These are phyloP conservation scores for Metopolophium dirhodum DNA, from an alignment of 1,140 invertebrate species.

Conservation along the genomic window DNA sequence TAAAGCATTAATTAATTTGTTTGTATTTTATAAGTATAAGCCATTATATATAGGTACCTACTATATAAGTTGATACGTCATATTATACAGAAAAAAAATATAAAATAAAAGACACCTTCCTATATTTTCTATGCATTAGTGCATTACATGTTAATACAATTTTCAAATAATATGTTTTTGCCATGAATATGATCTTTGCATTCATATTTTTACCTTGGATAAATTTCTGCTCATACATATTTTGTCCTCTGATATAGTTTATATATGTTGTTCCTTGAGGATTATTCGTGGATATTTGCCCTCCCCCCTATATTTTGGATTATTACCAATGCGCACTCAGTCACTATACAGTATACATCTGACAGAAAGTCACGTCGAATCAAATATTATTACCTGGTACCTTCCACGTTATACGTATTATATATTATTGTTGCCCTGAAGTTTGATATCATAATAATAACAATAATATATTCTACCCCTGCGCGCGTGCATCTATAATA, in stretches of 20 bases:
- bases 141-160: too few species aligned
- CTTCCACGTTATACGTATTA: neutral
- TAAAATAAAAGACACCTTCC: too few species aligned
- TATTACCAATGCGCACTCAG: neutral
- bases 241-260: neutral
- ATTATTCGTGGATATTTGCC: neutral
- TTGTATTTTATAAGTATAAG: neutral
- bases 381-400: neutral
- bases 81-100: too few species aligned
- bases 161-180: too few species aligned
- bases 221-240: neutral
- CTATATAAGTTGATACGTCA: too few species aligned
- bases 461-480: neutral
- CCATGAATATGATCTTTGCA: too few species aligned
- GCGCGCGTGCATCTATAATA: neutral
- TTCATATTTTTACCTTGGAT: too few species aligned
- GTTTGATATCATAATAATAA: neutral
- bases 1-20: neutral
- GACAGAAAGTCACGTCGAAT: neutral
- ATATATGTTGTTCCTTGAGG: neutral
- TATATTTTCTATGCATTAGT: too few species aligned
- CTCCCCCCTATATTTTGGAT: neutral
- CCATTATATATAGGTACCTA: neutral
- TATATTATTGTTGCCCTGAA: neutral
- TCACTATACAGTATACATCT: neutral